Evolutionary conservation across 1,140 invertebrate species (phyloP), one percentile per base, ranked within the genome.

Genomic region (Bombus superbus): DNA sequence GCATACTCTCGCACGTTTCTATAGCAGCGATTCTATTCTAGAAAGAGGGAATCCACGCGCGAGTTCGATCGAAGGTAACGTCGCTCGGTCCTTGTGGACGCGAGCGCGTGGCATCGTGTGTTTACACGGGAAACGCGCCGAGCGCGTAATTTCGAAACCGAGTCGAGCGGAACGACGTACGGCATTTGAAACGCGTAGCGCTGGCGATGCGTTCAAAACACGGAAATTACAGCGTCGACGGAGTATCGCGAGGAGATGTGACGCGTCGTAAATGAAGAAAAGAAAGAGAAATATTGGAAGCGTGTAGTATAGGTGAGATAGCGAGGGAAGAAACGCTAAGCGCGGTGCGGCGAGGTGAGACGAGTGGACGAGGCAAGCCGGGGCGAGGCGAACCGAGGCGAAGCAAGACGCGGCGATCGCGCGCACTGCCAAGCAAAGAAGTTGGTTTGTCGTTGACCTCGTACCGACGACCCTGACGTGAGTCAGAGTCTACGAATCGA

Each of bases 401-500:
- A 44, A 35, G n/a, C 59, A 64, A 69, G 81, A 35, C 13, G 15
- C 13, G 62, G 53, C 35, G 62, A 40, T 15, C 38, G 75, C 72
- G 69, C 13, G 42, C 72, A 73, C 59, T 82, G 40, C 32, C 57
- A 42, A 47, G 80, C 69, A 47, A 53, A 44, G 53, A 73, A 75
- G 84, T 86, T 72, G 71, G 80, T 86, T 88, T 88, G 88, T 69
- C 87, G 88, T 89, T 86, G 76, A 83, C 86, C 88, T 89, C 83
- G 88, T 64, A 64, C 69, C 62, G 81, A 86, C 85, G 85, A 76
- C 85, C 85, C 88, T 88, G 83, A 79, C 83, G 83, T 79, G 88
- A 91, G 84, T 87, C 88, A 89, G 83, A 89, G 74, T 83, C 80
- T 77, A 86, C 74, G 74, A 89, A 79, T 82, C 80, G 83, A 79